These are phyloP conservation scores for Odontamblyopus lacepedii DNA, from an alignment of 2,797 vertebrate genomes.

Conservation along the genomic window DNA sequence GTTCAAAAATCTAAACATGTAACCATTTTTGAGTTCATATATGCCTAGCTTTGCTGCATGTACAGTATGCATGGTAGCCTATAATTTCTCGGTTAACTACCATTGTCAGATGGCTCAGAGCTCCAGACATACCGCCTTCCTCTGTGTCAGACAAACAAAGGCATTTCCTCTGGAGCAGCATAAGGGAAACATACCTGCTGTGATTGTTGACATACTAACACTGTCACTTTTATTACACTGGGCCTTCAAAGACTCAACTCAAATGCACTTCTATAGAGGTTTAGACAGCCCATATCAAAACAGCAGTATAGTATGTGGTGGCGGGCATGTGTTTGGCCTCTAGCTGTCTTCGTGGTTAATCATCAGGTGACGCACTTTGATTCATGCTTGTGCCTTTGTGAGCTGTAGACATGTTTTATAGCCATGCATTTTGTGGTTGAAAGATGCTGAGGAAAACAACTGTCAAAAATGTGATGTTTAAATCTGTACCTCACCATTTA, in stretches of 20 bases:
- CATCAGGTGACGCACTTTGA: slow-evolving; percentile 69
- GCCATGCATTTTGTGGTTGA: slow-evolving; percentile 69
- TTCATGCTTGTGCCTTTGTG: slow-evolving; percentile 65
- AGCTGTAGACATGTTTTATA: slow-evolving; percentile 72
- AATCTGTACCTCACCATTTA: slow-evolving; percentile 32
- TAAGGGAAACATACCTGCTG: slow-evolving; percentile 8
- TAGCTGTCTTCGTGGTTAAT: slow-evolving; percentile 65
- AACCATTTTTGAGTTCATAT: neutral
- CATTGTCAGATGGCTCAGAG: slow-evolving; percentile 49
- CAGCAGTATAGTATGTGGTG: slow-evolving; percentile 23
- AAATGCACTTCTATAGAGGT: neutral
- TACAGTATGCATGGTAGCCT: neutral
- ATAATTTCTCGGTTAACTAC: slow-evolving; percentile 17
- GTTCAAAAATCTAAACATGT: neutral
- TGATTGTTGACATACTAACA: slow-evolving; percentile 39
- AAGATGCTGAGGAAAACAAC: slow-evolving; percentile 66
- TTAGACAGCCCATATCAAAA: neutral
- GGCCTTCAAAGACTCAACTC: slow-evolving; percentile 8
- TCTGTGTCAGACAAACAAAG: slow-evolving; percentile 35
- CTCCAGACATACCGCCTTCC: slow-evolving; percentile 39
- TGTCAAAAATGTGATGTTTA: slow-evolving; percentile 66
- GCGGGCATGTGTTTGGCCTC: slow-evolving; percentile 35
- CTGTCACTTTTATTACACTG: slow-evolving; percentile 22
- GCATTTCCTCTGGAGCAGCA: slow-evolving; percentile 36
- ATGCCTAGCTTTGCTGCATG: neutral